A percentile compares a stretch with the other conserved stretches of the same genome.
These are phyloP conservation scores for Spheniscus mendiculus DNA, from an alignment of 2,113 vertebrate species.

Conservation along the genomic window DNA sequence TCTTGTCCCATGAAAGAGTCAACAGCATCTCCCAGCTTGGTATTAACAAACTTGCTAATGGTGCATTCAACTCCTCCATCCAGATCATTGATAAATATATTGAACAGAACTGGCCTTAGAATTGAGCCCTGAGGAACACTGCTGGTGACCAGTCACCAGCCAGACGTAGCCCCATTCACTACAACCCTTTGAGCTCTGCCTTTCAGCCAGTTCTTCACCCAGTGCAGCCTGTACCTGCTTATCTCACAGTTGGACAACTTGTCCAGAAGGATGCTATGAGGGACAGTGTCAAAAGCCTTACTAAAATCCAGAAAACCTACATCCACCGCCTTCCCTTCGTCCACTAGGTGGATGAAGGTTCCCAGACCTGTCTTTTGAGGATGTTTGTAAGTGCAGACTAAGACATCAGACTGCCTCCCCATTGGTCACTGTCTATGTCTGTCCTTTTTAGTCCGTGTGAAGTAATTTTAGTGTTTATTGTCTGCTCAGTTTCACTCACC, in stretches of 20 bases:
- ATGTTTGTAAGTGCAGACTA: background rate
- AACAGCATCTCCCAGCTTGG: background rate
- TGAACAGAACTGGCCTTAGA: background rate
- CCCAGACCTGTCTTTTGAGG: background rate
- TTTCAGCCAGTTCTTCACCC: background rate
- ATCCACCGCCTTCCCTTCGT: background rate
- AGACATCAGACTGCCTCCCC: background rate
- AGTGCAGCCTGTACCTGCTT: rapidly evolving
- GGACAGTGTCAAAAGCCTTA: background rate
- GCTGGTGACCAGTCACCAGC: background rate
- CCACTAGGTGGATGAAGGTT: background rate
- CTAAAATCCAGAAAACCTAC: background rate
- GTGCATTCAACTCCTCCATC: background rate
- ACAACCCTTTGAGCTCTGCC: background rate
- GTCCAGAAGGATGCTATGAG: background rate
- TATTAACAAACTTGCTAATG: background rate
- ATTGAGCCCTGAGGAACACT: background rate
- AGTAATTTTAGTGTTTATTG: background rate
- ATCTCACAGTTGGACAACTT: background rate
- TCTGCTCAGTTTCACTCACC: background rate
- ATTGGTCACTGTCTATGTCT: background rate
- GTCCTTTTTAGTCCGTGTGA: background rate
- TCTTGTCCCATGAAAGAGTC: background rate
- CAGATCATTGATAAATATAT: too few relatives aligned
- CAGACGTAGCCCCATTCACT: background rate